Base-by-base conservation (phyloP, 2,797 vertebrate species). In the Myoxocephalus aenaeus region DNA sequence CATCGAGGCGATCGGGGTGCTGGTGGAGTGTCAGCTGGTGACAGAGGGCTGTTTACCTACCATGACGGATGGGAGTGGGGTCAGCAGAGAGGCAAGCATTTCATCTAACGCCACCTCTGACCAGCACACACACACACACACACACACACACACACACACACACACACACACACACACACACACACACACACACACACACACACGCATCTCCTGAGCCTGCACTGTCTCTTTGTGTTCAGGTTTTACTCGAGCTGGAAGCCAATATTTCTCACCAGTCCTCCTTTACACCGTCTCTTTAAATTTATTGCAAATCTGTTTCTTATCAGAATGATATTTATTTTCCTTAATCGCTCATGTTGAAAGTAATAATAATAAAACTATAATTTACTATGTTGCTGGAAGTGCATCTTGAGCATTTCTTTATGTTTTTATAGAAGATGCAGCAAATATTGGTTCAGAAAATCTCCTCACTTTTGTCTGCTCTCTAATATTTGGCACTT, bases 41-140 rank as follows among this genome's bases (percentile, higher is more conserved):
- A 93, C 90, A 93, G 91, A 89, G 90, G 83, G 86, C 84, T 93
- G 88, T 94, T 92, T 92, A 76, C 53, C 84, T 83, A 92, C 91
- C 89, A 87, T 89, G 94, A 96, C 88, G 92, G 96, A 96, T 90
- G 93, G 79, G 90, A 91, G 91, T 93, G 92, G 93, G 94, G 94
- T 93, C 89, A 87, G 84, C 70, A 73, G 80, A 87, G 87, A 89
- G 94, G 82, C 82, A 85, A 87, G 82, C 87, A 73, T 90, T 85
- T 89, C 85, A 77, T 88, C 76, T 80, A 79, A 88, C 79, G 63
- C 70, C 63, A 63, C 70, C 81, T 76, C 79, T 73, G 77, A 82
- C 74, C 73, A 76, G 20, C 44, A 25, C 61, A 34, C 48, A 48
- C 61, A 42, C 51, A 59, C 63, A 59, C 75, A 44, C 66, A 57